These are phyloP conservation scores for Lordiphosa mommai DNA, from an alignment of 1,140 invertebrate species.

Conservation along the genomic window DNA sequence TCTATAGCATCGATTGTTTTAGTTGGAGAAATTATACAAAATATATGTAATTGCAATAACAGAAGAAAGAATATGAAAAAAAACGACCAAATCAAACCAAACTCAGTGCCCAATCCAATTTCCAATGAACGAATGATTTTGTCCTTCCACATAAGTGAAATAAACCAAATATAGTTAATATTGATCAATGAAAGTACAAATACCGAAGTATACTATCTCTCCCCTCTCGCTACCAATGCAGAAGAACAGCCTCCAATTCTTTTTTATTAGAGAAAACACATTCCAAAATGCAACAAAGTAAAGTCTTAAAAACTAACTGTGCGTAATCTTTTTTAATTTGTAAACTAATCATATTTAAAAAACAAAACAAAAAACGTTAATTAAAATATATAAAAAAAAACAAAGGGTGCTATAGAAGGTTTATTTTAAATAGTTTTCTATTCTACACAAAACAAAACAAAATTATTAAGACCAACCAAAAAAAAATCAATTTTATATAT, in stretches of 20 bases:
- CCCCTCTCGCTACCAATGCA: conserved; percentile 8
- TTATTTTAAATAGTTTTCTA: conserved; percentile 25
- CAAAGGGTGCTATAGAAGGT: conserved; percentile 56
- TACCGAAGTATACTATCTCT: conserved; percentile 36
- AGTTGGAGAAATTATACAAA: conserved; percentile 35
- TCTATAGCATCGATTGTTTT: conserved; percentile 80
- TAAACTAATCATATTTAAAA: conserved; percentile 20
- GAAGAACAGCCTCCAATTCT: conserved; percentile 23
- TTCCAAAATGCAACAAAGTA: conserved; percentile 75
- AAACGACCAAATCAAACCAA: conserved; percentile 20
- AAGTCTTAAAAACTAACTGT: conserved; percentile 61
- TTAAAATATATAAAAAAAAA: no score
- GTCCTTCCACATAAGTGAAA: conserved; percentile 31
- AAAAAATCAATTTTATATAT: conserved; percentile 19
- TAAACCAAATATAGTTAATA: conserved; percentile 75
- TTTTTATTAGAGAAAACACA: conserved; percentile 72
- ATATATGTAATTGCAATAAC: conserved; percentile 14
- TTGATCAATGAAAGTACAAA: conserved; percentile 63
- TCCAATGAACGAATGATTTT: conserved; percentile 19
- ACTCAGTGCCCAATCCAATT: conserved; percentile 43
- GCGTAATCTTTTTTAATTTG: conserved; percentile 36
- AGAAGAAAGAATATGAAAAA: conserved; percentile 9
- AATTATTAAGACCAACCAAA: conserved; percentile 49
- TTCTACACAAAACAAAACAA: conserved; percentile 60
- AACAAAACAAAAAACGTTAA: conserved; percentile 23